Base-by-base conservation (phyloP, 1,140 invertebrate genomes). In the Phymorhynchus buccinoides region DNA sequence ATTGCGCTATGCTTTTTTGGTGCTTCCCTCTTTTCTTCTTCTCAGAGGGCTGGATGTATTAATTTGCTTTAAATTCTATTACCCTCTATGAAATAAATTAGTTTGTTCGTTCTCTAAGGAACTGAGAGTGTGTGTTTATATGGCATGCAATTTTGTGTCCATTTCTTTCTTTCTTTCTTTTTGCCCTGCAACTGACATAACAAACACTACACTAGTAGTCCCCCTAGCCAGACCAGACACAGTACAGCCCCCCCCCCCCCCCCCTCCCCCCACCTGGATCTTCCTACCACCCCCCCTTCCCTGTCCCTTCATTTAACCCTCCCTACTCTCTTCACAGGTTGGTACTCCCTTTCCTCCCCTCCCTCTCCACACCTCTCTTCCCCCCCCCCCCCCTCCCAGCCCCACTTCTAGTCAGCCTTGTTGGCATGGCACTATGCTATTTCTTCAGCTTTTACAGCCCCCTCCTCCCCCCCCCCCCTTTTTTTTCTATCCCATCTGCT, bases 241-340 rank as follows among this genome's bases (percentile, higher is more conserved):
- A 27, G 56, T 27, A 62, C 12, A 9, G 22, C 48, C 22, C 35
- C 35, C 73, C 27, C 73, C 73, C 37, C 37, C 1, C n/a, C 41
- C 44, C 77, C 3, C 77, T 44, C 42, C 32, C 39, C n/a, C 77
- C 27, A n/a, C n/a, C n/a, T n/a, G n/a, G n/a, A n/a, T n/a, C n/a
- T n/a, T n/a, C n/a, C n/a, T n/a, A n/a, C n/a, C n/a, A n/a, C n/a
- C 77, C 32, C 37, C n/a, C n/a, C n/a, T 22, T 78, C 75, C 14
- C 14, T 39, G 7, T 35, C 79, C 4, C 44, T 35, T 30, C 35
- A 22, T 9, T 37, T n/a, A 3, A 30, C 42, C 6, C 56, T 56
- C 48, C 81, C 48, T 4, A 3, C 81, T 80, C 77, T 80, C 39
- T n/a, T 37, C 71, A 71, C 75, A n/a, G n/a, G n/a, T n/a, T n/a